Percentiles rank a stretch among this genome's conserved stretches.
Evolutionary conservation across 2,113 vertebrate genomes (phyloP).

Genomic region (Tragelaphus buxtoni): DNA sequence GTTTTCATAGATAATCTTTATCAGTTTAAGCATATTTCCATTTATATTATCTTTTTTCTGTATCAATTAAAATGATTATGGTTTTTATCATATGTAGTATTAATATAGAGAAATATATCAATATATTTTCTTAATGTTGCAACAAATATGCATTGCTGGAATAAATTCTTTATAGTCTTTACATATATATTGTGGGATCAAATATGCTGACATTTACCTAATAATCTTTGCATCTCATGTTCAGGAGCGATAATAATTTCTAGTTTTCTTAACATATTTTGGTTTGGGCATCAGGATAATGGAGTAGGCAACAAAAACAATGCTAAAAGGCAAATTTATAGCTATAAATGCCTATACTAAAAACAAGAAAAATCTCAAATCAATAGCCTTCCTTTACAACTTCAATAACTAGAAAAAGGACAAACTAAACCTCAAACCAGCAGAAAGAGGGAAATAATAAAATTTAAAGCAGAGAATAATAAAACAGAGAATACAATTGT

Average conservation of each 20-base stretch:
- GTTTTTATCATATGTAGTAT: not conserved
- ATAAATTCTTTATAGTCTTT: not conserved
- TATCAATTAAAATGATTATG: not conserved
- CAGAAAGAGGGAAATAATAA: not conserved
- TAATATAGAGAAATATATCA: not conserved
- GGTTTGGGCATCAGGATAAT: not conserved
- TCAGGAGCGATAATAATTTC: not conserved
- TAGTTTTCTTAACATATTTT: not conserved
- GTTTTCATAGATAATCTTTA: not conserved
- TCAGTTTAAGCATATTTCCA: not conserved
- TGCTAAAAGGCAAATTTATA: not conserved
- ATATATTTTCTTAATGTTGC: not conserved
- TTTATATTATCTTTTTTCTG: not conserved
- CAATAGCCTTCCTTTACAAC: not conserved
- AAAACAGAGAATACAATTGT: not conserved
- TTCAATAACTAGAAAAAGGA: not conserved
- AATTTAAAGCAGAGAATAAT: not conserved
- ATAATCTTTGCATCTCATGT: not conserved
- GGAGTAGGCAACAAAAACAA: not conserved
- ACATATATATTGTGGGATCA: not conserved
- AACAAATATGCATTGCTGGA: not conserved
- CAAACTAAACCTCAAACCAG: not conserved
- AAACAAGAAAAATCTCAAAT: not conserved
- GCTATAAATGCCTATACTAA: not conserved
- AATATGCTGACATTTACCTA: not conserved